These are phyloP conservation scores for Bradynema listronoti DNA, from an alignment of 1,140 invertebrate genomes.

Conservation along the genomic window DNA sequence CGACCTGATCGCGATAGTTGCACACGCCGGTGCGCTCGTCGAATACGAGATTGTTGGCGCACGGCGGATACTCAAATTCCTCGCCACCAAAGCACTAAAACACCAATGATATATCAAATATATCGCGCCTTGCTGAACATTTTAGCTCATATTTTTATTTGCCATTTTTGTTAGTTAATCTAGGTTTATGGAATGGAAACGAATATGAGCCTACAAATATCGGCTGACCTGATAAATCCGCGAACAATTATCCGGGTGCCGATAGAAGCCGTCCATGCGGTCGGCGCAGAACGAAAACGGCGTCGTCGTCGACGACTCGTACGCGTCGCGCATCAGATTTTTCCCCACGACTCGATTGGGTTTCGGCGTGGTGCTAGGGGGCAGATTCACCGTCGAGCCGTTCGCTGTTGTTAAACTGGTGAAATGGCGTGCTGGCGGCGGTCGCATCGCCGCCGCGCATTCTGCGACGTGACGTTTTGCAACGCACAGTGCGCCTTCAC, in stretches of 20 bases:
- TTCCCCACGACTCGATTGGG: too few species aligned
- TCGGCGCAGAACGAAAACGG: slow-evolving; percentile 15
- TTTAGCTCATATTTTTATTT: not conserved
- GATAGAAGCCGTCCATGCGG: slow-evolving; percentile 18
- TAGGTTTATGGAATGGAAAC: too few species aligned
- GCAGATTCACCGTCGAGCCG: too few species aligned
- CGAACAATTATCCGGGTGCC: slow-evolving; percentile 13
- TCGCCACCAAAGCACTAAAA: slow-evolving; percentile 22
- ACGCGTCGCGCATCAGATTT: too few species aligned
- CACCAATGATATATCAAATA: too few species aligned
- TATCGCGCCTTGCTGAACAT: not conserved
- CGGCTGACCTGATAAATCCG: slow-evolving; percentile 14
- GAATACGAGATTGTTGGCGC: slow-evolving; percentile 12
- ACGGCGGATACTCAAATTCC: slow-evolving; percentile 10
- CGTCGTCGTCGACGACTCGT: too few species aligned
- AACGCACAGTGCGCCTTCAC: too few species aligned
- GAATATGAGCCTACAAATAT: not conserved
- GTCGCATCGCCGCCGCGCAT: too few species aligned
- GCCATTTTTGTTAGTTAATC: not conserved
- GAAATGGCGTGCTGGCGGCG: too few species aligned
- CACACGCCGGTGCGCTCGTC: slow-evolving; percentile 10
- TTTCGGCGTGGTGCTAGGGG: too few species aligned
- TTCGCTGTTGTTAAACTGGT: too few species aligned
- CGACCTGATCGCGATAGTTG: slow-evolving; percentile 20
- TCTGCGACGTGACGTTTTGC: too few species aligned